Evolutionary conservation across 2,113 vertebrate species (phyloP).

Genomic region (Chitala chitala): DNA sequence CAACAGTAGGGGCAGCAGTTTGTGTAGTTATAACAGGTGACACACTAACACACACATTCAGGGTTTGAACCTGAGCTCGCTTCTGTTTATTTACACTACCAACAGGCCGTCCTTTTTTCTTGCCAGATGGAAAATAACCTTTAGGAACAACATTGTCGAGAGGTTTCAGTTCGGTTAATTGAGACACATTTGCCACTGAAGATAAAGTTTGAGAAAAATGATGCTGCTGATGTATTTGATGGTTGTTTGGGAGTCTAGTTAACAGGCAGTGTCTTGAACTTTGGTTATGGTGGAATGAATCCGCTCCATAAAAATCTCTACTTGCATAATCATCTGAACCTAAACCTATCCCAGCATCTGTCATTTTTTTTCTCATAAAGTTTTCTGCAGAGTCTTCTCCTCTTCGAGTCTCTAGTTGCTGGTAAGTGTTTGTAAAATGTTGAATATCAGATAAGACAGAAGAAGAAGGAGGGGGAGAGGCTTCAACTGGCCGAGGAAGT

Average conservation of each 20-base stretch:
- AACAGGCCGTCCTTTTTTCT: constrained; percentile 93
- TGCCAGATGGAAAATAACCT: constrained; percentile 96
- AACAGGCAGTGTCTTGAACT: constrained; percentile 55
- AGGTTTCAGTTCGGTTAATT: constrained; percentile 49
- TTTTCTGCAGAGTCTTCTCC: constrained; percentile 67
- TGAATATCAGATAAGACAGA: constrained; percentile 71
- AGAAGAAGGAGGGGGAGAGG: constrained; percentile 66
- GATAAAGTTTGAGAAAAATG: constrained; percentile 50
- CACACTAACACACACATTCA: constrained; percentile 29
- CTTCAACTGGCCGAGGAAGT: constrained; percentile 61
- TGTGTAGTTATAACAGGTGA: constrained; percentile 16
- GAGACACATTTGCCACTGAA: constrained; percentile 37
- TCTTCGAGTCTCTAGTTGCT: constrained; percentile 65
- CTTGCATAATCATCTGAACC: constrained; percentile 65
- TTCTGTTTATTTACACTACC: constrained; percentile 98
- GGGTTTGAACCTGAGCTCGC: constrained; percentile 48
- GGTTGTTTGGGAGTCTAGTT: constrained; percentile 45
- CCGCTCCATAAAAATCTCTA: constrained; percentile 61
- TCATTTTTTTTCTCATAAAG: constrained; percentile 65
- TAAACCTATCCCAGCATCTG: constrained; percentile 62
- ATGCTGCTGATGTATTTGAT: constrained; percentile 40
- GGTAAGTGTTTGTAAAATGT: constrained; percentile 69
- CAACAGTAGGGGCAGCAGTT: constrained; percentile 10
- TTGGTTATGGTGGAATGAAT: constrained; percentile 54
- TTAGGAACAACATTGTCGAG: constrained; percentile 71